Evolutionary conservation across 2,888 invertebrate species (phyloP), one percentile per base, ranked within the genome.

Genomic region (Gymnocheta viridis): DNA sequence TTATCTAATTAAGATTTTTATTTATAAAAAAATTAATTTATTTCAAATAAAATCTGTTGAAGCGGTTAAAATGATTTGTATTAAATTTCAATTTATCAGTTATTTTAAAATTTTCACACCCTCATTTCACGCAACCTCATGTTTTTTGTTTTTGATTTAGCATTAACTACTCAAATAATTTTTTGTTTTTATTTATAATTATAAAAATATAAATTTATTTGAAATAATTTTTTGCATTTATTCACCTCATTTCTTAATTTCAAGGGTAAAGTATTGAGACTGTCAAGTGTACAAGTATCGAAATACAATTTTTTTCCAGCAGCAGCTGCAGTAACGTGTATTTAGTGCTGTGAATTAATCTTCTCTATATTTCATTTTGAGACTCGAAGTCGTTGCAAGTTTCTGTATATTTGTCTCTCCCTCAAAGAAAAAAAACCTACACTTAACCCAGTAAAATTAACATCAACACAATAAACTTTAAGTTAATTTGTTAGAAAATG

Each of bases 161-260:
- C 74, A 81, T 74, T 35, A 69, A 74, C 60, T 81, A 35, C 81
- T 83, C 76, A 72, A 80, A 76, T 62, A 19, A 17, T 49, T 51
- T 38, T 70, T 70, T 38, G 14, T 41, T 49, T 10, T 51, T 51
- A 54, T 56, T 24, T 38, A 19, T 51, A 41, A 41, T 17, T 10
- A 35, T 27, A 54, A 62, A 44, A 44, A 19, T 12, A 51, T 24
- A 35, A 51, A 69, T 54, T 6, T 49, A 49, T 58, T 35, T 67
- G 49, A 62, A 60, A 35, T 56, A 17, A 32, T 2, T 69, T 60
- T 60, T 67, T 72, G 27, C 35, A 67, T 81, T 69, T 64, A 64
- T 64, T 67, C 84, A 84, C 84, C 81, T 84, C 77, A 81, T 73
- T 81, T 85, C 77, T 81, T 81, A 69, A 78, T 74, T 82, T 85